Evolutionary conservation across 2,888 invertebrate genomes (phyloP).

Genomic region (Monoplex corrugatus): DNA sequence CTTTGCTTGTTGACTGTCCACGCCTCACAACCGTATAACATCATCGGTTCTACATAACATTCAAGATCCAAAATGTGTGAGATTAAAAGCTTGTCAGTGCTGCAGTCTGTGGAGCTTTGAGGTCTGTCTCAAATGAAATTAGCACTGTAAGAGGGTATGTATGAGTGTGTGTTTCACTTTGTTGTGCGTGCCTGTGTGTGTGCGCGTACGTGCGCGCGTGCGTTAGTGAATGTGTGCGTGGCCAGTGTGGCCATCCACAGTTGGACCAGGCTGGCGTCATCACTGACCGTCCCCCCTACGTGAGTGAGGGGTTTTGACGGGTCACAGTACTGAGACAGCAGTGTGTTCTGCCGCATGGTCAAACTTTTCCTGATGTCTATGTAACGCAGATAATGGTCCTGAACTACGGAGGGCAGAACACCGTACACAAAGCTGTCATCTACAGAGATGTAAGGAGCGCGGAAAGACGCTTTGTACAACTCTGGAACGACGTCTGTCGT

Average conservation of each 20-base stretch:
- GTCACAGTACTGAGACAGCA: constrained; percentile 60
- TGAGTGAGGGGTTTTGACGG: constrained; percentile 43
- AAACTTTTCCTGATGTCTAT: constrained; percentile 90
- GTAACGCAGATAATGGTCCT: constrained; percentile 59
- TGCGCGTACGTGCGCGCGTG: too few species aligned
- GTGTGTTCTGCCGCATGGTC: constrained; percentile 86
- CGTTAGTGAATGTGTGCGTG: too few species aligned
- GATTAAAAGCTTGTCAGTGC: too few species aligned
- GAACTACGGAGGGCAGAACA: constrained; percentile 59
- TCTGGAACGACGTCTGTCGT: constrained; percentile 66
- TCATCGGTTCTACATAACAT: too few species aligned
- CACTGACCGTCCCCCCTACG: constrained; percentile 55
- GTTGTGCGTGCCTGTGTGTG: too few species aligned
- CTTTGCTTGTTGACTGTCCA: too few species aligned
- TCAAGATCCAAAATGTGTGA: too few species aligned
- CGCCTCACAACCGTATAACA: too few species aligned
- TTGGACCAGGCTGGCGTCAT: constrained; percentile 56
- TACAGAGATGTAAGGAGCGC: constrained; percentile 70
- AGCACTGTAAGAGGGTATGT: too few species aligned
- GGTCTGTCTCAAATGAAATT: too few species aligned
- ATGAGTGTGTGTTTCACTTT: too few species aligned
- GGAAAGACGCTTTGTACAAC: constrained; percentile 69
- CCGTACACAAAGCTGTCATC: constrained; percentile 79
- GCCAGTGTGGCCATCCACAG: constrained; percentile 62
- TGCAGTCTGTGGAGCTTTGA: too few species aligned